Conservation (phyloP, 2,113 vertebrate genomes). For the Rattus norvegicus region DNA sequence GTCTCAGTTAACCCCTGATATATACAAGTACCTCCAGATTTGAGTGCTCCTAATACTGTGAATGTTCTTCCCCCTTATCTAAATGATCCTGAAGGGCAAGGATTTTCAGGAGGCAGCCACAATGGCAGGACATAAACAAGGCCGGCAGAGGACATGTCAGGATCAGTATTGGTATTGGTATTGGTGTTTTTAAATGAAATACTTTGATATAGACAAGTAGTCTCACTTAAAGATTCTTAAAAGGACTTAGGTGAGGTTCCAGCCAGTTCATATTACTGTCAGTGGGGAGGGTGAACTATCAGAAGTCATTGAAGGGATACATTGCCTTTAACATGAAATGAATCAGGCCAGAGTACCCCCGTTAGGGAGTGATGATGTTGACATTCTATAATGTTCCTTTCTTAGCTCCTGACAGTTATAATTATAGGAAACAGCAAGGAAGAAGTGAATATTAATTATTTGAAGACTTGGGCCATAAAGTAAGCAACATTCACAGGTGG, state of each 20-base stretch:
- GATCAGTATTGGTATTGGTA: neutral
- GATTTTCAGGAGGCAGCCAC: neutral
- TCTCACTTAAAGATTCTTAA: neutral
- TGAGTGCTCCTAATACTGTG: neutral
- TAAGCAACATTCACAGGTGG: neutral
- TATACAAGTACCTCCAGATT: neutral
- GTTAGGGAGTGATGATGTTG: accelerated
- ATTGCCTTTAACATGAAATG: neutral
- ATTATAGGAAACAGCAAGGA: neutral
- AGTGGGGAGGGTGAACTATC: neutral
- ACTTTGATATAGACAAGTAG: neutral
- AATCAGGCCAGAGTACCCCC: neutral
- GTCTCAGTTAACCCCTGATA: neutral
- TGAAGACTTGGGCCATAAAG: neutral
- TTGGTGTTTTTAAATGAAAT: neutral
- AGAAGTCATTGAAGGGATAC: neutral
- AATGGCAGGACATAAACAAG: neutral
- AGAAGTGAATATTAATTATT: neutral
- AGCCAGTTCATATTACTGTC: neutral
- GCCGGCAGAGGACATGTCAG: neutral
- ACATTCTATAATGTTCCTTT: neutral
- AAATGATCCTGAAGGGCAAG: neutral
- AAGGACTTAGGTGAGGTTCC: neutral
- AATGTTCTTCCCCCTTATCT: neutral
- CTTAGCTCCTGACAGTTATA: neutral